Evolutionary conservation across 2,113 vertebrate species (phyloP).

Genomic region (Cyprichromis sp.): DNA sequence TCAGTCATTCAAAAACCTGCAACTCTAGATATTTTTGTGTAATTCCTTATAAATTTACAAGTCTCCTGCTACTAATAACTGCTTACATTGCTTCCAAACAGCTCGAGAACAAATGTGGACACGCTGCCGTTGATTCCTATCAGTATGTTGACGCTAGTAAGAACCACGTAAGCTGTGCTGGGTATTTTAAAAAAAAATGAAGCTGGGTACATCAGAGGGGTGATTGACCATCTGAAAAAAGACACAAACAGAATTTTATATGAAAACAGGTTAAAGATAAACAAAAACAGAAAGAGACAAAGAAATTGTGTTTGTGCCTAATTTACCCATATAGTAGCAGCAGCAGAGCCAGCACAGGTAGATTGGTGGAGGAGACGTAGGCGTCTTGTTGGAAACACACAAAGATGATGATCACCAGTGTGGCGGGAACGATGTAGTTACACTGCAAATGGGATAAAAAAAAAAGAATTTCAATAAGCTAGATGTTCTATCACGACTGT

Average conservation of each 20-base stretch:
- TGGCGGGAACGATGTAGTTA: conserved; percentile 95
- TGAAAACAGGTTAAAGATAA: background rate
- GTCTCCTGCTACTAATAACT: too few relatives aligned
- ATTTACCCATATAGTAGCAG: conserved; percentile 92
- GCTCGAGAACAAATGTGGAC: conserved; percentile 94
- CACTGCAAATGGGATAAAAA: conserved; percentile 69
- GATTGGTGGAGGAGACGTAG: conserved; percentile 94
- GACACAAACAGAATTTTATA: background rate
- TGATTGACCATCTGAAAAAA: conserved; percentile 89
- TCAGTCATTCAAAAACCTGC: background rate
- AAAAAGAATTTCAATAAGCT: background rate
- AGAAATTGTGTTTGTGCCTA: background rate
- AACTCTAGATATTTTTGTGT: background rate
- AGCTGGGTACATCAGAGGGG: conserved; percentile 97
- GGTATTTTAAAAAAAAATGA: conserved; percentile 98
- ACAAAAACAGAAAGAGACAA: background rate
- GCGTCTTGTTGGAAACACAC: conserved; percentile 98
- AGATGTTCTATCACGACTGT: background rate
- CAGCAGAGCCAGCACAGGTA: conserved; percentile 89
- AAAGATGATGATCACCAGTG: conserved; percentile 93
- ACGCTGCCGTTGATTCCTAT: conserved; percentile 97
- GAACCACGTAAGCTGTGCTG: conserved; percentile 94
- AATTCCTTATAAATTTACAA: background rate
- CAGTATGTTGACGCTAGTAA: conserved; percentile 96
- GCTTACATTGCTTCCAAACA: conserved; percentile 90